These are phyloP conservation scores for Crypturellus tataupa DNA, from an alignment of 2,797 vertebrate genomes.

Conservation along the genomic window DNA sequence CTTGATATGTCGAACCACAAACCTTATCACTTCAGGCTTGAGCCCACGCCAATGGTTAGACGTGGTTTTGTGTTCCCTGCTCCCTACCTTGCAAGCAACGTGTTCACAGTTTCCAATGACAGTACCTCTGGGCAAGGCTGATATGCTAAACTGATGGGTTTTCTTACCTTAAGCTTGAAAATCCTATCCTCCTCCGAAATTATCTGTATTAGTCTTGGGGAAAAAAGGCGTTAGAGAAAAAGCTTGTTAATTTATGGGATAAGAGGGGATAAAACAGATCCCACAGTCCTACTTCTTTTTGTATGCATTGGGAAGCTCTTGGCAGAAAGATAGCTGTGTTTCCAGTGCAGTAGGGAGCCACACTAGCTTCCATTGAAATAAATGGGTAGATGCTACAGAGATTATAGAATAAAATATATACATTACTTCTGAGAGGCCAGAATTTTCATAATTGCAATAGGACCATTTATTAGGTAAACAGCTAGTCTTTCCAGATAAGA, in stretches of 20 bases:
- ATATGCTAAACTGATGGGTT: background rate
- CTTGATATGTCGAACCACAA: background rate
- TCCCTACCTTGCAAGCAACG: background rate
- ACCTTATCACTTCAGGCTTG: background rate
- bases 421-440: background rate
- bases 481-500: conserved; percentile 10
- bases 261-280: conserved; percentile 13
- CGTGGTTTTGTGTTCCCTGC: background rate
- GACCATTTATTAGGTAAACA: conserved; percentile 22
- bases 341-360: conserved; percentile 6
- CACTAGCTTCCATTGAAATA: background rate
- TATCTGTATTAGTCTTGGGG: conserved; percentile 1
- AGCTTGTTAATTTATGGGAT: conserved; percentile 35
- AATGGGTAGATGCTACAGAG: conserved; percentile 13
- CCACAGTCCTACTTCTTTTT: background rate
- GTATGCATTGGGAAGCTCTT: background rate
- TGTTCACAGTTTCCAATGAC: background rate
- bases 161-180: background rate
- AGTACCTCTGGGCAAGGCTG: conserved; percentile 5
- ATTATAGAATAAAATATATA: conserved; percentile 13
- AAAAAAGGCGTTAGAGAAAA: conserved; percentile 15
- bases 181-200: conserved; percentile 18
- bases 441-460: conserved; percentile 1
- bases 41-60: background rate
- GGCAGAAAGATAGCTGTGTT: conserved; percentile 34